phyloP scores from a whole-genome alignment of 1,140 invertebrate species.

The Camponotus vicinus region DNA sequence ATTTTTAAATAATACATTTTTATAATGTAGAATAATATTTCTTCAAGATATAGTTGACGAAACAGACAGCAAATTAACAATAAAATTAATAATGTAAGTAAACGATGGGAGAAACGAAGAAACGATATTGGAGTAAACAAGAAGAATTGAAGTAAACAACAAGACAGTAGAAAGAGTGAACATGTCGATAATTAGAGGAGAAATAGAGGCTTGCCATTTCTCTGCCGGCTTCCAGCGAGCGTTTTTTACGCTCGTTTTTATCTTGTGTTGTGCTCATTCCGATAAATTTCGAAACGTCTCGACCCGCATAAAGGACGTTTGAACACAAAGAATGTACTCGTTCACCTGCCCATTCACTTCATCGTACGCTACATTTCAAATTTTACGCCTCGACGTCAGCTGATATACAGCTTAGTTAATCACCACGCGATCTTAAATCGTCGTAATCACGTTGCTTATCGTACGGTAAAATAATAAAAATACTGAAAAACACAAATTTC shows the following conservation, averaged over 20 bases:
- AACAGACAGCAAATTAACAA: not conserved
- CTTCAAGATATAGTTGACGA: not conserved
- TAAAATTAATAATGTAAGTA: not conserved
- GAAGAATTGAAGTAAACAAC: not conserved
- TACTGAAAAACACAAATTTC: conserved; percentile 55
- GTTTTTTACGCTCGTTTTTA: conserved; percentile 76
- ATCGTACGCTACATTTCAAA: conserved; percentile 64
- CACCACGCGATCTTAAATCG: not conserved
- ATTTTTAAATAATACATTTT: conserved; percentile 2
- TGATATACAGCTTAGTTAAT: too few relatives aligned
- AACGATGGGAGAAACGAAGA: not conserved
- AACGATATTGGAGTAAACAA: not conserved
- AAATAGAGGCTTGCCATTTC: conserved; percentile 74
- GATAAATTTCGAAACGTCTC: conserved; percentile 1
- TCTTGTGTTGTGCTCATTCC: conserved; percentile 72
- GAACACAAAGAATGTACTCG: conserved; percentile 8
- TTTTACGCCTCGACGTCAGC: not conserved
- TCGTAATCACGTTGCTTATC: not conserved
- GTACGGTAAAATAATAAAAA: conserved; percentile 14
- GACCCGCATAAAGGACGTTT: conserved; percentile 29
- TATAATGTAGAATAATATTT: not conserved
- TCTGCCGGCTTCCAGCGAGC: conserved; percentile 76
- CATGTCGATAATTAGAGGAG: not conserved
- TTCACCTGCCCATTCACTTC: not conserved
- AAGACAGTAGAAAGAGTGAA: not conserved